Evolutionary conservation across 2,888 invertebrate species (phyloP), one percentile per base, ranked within the genome.

Genomic region (Nezara viridula): DNA sequence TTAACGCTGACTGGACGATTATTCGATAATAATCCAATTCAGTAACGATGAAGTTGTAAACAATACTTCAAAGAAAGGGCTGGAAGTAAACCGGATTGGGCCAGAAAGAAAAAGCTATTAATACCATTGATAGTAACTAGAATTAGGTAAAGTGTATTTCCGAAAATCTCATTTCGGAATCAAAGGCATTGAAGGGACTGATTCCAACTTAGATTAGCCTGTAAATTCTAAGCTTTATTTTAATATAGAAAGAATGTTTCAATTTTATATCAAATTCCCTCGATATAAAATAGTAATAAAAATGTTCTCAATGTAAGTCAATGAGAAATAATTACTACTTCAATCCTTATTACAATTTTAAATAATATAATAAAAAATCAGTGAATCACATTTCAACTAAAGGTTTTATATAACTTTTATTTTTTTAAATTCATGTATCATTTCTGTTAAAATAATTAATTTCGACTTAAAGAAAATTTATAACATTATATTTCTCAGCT

Each of bases 81-180:
- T 73, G 2, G 19, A 73, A 73, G 66, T 32, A 73, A 73, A 73
- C 1, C 21, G 32, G 66, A 73, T 73, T 73, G 66, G 21, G 66
- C 37, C 66, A 1, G 37, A 37, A 37, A 37, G 66, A 32, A 55
- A 66, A 66, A 73, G 32, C 66, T 73, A 73, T 73, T 73, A 37
- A 73, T 73, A 37, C 32, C 66, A 16, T 73, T 73, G 66, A 73
- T 73, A 73, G 66, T 73, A 73, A 73, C 37, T 37, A 32, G 66
- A 37, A 73, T 73, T 73, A 73, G 66, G 32, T 73, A 37, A 37
- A 37, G 37, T 7, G 32, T 37, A 73, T 73, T 73, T 73, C 32
- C 2, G 66, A 37, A 73, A 73, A 73, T 73, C 37, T 37, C 66
- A 73, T 73, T 27, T 19, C 19, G 19, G 37, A 37, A 2, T 73